Evolutionary conservation across 37 sponge, comb jelly and placozoan species (phyloP).

Genomic region (Oscarella lobularis): DNA sequence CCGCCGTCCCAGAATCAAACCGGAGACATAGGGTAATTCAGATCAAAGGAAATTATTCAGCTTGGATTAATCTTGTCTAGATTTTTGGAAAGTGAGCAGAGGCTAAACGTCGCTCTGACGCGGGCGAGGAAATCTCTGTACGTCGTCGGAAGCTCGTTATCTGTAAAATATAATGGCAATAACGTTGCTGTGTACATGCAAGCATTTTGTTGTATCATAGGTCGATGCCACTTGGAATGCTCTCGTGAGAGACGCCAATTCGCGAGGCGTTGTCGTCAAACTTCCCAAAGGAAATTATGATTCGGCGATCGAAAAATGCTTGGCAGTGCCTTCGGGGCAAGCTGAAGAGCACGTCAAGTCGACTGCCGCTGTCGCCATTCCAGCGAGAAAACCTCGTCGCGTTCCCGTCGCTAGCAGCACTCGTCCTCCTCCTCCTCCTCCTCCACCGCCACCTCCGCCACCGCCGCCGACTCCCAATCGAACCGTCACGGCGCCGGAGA

Average conservation of each 20-base stretch:
- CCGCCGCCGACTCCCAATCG: neutral
- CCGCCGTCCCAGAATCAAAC: slow-evolving; percentile 12
- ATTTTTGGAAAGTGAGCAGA: slow-evolving; percentile 25
- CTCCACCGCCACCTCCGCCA: no score
- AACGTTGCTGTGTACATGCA: no score
- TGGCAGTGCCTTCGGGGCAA: no score
- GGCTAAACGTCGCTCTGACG: slow-evolving; percentile 46
- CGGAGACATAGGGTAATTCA: slow-evolving; percentile 39
- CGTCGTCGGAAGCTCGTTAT: slow-evolving; percentile 29
- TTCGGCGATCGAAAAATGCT: no score
- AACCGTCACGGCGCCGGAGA: neutral
- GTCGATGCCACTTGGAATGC: no score
- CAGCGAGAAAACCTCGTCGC: neutral
- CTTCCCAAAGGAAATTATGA: no score
- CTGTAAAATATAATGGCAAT: slow-evolving; percentile 11
- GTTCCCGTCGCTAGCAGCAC: neutral
- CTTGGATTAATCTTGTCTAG: neutral
- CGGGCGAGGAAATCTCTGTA: slow-evolving; percentile 25
- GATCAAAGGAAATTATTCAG: neutral
- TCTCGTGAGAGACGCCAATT: no score
- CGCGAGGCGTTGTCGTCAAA: no score
- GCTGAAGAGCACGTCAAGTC: no score
- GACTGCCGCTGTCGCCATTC: no score
- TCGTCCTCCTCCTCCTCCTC: slow-evolving; percentile 17
- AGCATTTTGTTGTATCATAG: no score